These are phyloP conservation scores for Tenualosa ilisha DNA, from an alignment of 2,797 vertebrate species.

Conservation along the genomic window DNA sequence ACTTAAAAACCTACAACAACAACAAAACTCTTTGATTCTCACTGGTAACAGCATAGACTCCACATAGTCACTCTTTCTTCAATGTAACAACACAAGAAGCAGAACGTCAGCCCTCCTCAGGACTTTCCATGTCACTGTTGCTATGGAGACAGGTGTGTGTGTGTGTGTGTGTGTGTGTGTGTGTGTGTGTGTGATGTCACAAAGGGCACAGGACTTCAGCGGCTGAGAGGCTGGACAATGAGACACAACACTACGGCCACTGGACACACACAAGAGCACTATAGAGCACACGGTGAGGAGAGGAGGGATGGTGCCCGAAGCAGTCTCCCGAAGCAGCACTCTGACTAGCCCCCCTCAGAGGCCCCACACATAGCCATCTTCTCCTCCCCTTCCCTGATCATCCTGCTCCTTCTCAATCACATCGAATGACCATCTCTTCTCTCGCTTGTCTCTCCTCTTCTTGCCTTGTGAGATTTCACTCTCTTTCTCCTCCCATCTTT, in stretches of 20 bases:
- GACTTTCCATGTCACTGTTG: background rate
- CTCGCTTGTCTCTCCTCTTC: background rate
- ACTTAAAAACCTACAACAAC: background rate
- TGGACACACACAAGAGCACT: background rate
- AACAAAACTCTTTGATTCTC: background rate
- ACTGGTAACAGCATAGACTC: background rate
- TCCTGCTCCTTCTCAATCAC: background rate
- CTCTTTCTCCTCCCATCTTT: background rate
- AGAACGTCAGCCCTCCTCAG: background rate
- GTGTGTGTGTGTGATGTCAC: background rate
- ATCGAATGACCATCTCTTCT: background rate
- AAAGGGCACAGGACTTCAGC: conserved; percentile 29
- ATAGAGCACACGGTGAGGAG: background rate
- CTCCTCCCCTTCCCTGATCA: background rate
- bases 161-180: background rate
- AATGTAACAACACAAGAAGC: background rate
- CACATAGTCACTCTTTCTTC: background rate
- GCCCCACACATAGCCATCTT: background rate
- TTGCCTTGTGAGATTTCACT: background rate
- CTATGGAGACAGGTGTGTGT: conserved; percentile 10
- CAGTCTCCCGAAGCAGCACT: too few species aligned
- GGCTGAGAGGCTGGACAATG: conserved; percentile 29
- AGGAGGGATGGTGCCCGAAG: background rate
- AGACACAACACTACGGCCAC: background rate
- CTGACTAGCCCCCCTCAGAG: background rate